Base-by-base conservation (phyloP, 2,113 vertebrate species). In the Acanthisitta chloris region DNA sequence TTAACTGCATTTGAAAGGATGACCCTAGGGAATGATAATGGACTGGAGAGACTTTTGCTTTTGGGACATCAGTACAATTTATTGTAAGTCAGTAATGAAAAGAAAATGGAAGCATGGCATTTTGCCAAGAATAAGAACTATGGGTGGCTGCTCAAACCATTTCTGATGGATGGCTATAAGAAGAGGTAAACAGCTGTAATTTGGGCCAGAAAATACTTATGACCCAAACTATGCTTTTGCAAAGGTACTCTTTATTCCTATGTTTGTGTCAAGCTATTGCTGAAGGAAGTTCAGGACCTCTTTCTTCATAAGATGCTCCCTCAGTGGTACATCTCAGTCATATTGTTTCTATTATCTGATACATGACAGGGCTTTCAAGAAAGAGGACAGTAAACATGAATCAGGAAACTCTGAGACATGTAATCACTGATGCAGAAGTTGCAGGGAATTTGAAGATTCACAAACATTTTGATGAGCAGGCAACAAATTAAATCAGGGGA, bases 11-110 rank as follows among this genome's bases (percentile, higher is more conserved):
- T 81, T 92, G 89, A 94, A 92, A 82, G 81, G 59, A 43, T 81
- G 74, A 58, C 86, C 86, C 86, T 67, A 48, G 83, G 92, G 93
- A 97, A 92, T 84, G 77, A 70, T 93, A 97, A 96, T 90, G 94
- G 90, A 88, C 88, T 82, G 66, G 78, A 59, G 88, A 92, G 71
- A 81, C 74, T 88, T 84, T 45, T 71, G 82, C 88, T 71, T 91
- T 95, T 93, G 92, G 92, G 96, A 90, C 82, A 93, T 49, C 64
- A 92, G 72, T 88, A 79, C 92, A 94, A 97, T 96, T 92, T 86
- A 93, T 90, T 66, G 71, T 79, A 93, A 82, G 73, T 42, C 61
- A 88, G 90, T 84, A 95, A 91, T 86, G 88, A 97, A 96, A 96
- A 95, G 74, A 93, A 94, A 96, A 94, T 86, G 90, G 92, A 92